Conservation (phyloP, 1,140 invertebrate species). For the Drosophila arizonae region DNA sequence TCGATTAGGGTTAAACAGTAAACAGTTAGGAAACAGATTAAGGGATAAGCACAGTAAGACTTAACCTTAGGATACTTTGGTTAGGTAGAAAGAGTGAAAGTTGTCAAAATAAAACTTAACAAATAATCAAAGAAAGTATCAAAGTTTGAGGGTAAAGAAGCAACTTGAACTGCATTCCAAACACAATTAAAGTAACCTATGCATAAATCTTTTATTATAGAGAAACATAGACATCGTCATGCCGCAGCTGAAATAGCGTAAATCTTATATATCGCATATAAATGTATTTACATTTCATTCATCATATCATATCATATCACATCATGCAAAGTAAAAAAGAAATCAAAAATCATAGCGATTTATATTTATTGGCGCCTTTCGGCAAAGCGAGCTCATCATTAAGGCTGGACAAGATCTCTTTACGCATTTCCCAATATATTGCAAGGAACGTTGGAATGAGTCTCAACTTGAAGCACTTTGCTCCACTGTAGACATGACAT, state of each 20-base stretch:
- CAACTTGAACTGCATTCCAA: conserved; percentile 38
- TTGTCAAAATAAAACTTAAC: conserved; percentile 5
- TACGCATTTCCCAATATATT: too few relatives aligned
- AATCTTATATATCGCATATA: neutral
- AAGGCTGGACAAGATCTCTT: too few relatives aligned
- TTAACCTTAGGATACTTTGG: conserved; percentile 23
- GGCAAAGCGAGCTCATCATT: neutral
- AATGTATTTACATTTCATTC: conserved; percentile 14
- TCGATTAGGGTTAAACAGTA: conserved; percentile 55
- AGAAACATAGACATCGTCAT: conserved; percentile 34
- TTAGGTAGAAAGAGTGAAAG: conserved; percentile 36
- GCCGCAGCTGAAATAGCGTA: conserved; percentile 31
- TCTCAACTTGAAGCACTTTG: neutral
- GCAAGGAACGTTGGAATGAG: too few relatives aligned
- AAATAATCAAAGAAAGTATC: conserved; percentile 39
- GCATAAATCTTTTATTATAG: neutral
- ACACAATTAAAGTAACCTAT: conserved; percentile 20
- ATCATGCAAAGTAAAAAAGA: conserved; percentile 28
- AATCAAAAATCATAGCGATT: neutral
- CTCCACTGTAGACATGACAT: neutral
- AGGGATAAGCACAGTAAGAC: conserved; percentile 52
- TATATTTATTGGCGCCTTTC: neutral
- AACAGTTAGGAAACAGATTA: conserved; percentile 55
- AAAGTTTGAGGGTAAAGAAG: conserved; percentile 47
- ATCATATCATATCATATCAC: too few relatives aligned